Evolutionary conservation across 2,797 vertebrate species (phyloP), one percentile per base, ranked within the genome.

Genomic region (Furcifer pardalis): DNA sequence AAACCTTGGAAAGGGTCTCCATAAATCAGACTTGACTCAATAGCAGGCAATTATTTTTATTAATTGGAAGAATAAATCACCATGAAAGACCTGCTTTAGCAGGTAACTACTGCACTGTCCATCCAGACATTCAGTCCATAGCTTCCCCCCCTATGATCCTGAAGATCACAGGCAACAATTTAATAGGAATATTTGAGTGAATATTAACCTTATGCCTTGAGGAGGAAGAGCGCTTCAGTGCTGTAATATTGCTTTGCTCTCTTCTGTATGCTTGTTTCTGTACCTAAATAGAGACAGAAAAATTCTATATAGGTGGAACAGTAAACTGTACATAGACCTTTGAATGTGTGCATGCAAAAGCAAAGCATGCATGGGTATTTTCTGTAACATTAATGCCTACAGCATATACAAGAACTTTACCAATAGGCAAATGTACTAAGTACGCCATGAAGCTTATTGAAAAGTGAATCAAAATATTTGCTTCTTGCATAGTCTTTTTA

Each of bases 171-270:
- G 88, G 32, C 79, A 79, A 79, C 37, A 84, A 4, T 5, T 17
- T 10, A 35, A 66, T 72, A 40, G 23, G 0, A 0, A 8, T 0
- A 23, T n/a, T 32, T 52, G 71, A 75, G 35, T 86, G 73, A 71
- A 76, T 52, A 89, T 92, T 76, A 71, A 96, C 96, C 95, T 96
- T 95, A 52, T 94, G 94, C 27, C 91, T 93, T 96, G 95, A 95
- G 0, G 87, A 92, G 7, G 94, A 89, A 3, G 91, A 89, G 9
- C 12, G 93, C 73, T 91, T 91, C 91, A 91, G 85, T 82, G 82
- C 75, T 75, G 88, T 78, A 88, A 91, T 92, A 81, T 88, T 88
- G 71, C 49, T 88, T 9, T 56, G 81, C 49, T 15, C 56, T 91
- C 0, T 88, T 21, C 65, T 88, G 15, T 84, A 52, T 6, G 89